phyloP scores from a whole-genome alignment of 2,888 invertebrate species.

The Melanophora roralis region DNA sequence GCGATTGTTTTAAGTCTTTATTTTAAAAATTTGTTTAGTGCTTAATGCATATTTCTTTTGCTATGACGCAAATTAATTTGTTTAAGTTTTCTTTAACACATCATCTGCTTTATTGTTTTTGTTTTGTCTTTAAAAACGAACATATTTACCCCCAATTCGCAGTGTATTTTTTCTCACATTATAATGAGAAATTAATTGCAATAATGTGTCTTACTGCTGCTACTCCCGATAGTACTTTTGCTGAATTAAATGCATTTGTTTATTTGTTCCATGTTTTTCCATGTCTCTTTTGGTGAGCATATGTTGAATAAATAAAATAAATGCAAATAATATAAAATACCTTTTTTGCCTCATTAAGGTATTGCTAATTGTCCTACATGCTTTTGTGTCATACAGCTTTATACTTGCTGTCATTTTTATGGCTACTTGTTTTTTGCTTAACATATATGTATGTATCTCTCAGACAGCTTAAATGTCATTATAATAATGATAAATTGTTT shows the following conservation, averaged over 20 bases:
- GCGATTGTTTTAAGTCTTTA: constrained; percentile 14
- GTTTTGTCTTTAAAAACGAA: background rate
- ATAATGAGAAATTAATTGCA: constrained; percentile 73
- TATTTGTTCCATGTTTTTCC: background rate
- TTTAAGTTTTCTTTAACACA: constrained; percentile 8
- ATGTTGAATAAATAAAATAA: constrained; percentile 16
- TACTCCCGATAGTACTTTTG: constrained; percentile 8
- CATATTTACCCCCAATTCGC: background rate
- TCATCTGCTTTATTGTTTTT: constrained; percentile 23
- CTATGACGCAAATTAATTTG: background rate
- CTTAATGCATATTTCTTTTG: constrained; percentile 17
- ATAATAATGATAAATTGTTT: background rate
- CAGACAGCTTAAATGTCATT: background rate
- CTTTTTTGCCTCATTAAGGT: constrained; percentile 50
- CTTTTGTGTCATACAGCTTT: constrained; percentile 11
- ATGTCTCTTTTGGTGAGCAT: constrained; percentile 25
- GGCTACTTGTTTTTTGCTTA: background rate
- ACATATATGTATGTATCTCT: background rate
- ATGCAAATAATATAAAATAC: constrained; percentile 38
- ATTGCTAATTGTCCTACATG: constrained; percentile 18
- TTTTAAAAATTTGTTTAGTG: constrained; percentile 26
- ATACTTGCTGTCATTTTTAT: background rate
- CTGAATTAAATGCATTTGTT: background rate
- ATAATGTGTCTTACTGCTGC: constrained; percentile 38
- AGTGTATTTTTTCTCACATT: constrained; percentile 54